Conservation (phyloP, 2,888 invertebrate species). For the Aleiodes testaceus region DNA sequence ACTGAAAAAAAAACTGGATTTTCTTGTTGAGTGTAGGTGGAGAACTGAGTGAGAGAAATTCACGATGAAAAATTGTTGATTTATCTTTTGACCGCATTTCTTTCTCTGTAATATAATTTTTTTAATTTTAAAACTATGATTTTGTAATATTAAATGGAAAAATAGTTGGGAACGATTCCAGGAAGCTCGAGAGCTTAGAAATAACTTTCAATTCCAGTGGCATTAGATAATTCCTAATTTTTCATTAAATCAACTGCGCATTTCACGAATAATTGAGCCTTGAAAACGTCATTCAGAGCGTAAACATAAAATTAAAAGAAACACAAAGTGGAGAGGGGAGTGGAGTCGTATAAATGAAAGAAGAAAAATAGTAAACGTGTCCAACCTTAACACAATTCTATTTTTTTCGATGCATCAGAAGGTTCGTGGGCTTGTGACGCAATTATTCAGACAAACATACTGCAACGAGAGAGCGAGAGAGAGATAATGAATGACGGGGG, state of each 20-base stretch:
- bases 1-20: neutral
- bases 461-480: conserved; percentile 55
- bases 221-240: too few species aligned
- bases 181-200: too few species aligned
- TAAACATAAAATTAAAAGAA: conserved; percentile 1
- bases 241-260: too few species aligned
- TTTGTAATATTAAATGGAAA: too few species aligned
- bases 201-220: too few species aligned
- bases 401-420: conserved; percentile 66
- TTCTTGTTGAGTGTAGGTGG: conserved; percentile 21
- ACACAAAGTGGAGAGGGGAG: conserved; percentile 1
- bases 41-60: conserved; percentile 21
- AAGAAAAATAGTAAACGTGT: conserved; percentile 45
- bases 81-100: conserved; percentile 41
- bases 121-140: neutral
- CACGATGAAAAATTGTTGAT: conserved; percentile 43
- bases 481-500: conserved; percentile 53
- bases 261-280: neutral
- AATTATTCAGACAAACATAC: conserved; percentile 40
- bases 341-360: conserved; percentile 37
- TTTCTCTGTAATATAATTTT: neutral
- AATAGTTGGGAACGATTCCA: too few species aligned
- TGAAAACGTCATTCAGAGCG: neutral
- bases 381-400: conserved; percentile 72
- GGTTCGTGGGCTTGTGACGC: conserved; percentile 49